Base-by-base conservation (phyloP, 1,140 invertebrate species). In the Zaprionus taronus region DNA sequence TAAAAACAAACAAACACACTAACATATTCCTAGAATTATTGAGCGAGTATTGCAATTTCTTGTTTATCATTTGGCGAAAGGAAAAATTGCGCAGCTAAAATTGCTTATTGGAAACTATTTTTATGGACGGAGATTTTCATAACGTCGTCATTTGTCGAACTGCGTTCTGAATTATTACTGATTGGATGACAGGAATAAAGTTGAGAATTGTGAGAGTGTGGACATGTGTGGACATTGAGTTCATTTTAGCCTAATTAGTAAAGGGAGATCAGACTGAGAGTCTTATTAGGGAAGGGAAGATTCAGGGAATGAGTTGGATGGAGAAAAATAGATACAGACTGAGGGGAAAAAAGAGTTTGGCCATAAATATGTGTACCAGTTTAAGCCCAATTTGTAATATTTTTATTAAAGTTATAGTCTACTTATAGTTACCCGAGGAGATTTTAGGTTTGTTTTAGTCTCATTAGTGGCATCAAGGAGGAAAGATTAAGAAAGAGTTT, bases 31-130 rank as follows among this genome's bases (percentile, higher is more conserved):
- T 11, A 12, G 47, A 22, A 14, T 51, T 51, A 51, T 51, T 51
- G 20, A 51, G 20, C 24, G 20, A 51, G 12, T 24, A 51, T 51
- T 22, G 47, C 20, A 51, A 14, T 51, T 51, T 51, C 47, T 51
- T 51, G 47, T 51, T 51, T 51, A 51, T 51, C 20, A 51, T 51
- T 51, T 24, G 47, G 3, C 38, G n/a, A n/a, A n/a, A 51, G 22
- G 20, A 24, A 51, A 51, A 47, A 47, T 17, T 47, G 41, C 41
- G 41, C 41, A 47, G n/a, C 41, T 17, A 12, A 47, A 17, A 51
- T 17, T 51, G 47, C 17, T 12, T 11, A 51, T 51, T 51, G 47
- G 20, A 22, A 51, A 51, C 20, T 51, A 49, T 49, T 49, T 14
- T 4, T 22, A 24, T 22, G 47, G 11, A 2, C 9, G 11, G 22